A percentile compares a stretch with the other conserved stretches of the same genome.
phyloP scores from a whole-genome alignment of 2,113 vertebrate genomes.

The Oreochromis aureus region DNA sequence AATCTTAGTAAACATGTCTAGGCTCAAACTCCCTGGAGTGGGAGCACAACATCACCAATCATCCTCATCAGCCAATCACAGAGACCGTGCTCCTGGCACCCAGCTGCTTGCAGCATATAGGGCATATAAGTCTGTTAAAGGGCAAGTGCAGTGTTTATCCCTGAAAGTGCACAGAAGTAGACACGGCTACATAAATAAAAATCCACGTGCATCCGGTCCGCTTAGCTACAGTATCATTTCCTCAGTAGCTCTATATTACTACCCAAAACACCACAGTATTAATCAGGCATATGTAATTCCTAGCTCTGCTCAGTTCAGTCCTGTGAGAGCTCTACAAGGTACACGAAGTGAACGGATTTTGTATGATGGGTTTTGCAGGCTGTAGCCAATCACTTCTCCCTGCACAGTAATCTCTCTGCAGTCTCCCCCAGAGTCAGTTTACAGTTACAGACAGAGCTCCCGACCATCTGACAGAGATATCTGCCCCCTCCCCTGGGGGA shows the following conservation, averaged over 20 bases:
- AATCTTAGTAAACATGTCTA: slow-evolving; percentile 61
- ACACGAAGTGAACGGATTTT: not conserved
- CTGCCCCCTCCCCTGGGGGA: slow-evolving; percentile 34
- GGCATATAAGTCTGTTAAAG: not conserved
- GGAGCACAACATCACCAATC: slow-evolving; percentile 50
- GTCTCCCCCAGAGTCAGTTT: slow-evolving; percentile 49
- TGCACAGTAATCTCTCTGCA: slow-evolving; percentile 31
- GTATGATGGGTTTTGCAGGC: slow-evolving; percentile 52
- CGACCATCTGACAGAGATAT: slow-evolving; percentile 66
- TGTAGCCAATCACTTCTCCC: slow-evolving; percentile 26
- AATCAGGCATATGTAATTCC: slow-evolving; percentile 8
- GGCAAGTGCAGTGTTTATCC: slow-evolving; percentile 18
- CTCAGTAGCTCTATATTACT: not conserved
- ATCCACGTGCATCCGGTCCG: not conserved
- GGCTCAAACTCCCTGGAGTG: slow-evolving; percentile 27
- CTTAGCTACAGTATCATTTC: not conserved
- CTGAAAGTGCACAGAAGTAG: not conserved
- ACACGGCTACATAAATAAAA: slow-evolving; percentile 33
- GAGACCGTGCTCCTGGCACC: slow-evolving; percentile 16
- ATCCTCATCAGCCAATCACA: slow-evolving; percentile 31
- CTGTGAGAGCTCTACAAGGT: not conserved
- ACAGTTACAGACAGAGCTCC: slow-evolving; percentile 49
- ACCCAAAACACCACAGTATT: not conserved
- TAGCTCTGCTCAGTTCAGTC: not conserved
- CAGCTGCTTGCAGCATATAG: not conserved